These are phyloP conservation scores for Ptychodera flava DNA, from an alignment of 35 echinoderm and acorn worm genomes.

Conservation along the genomic window DNA sequence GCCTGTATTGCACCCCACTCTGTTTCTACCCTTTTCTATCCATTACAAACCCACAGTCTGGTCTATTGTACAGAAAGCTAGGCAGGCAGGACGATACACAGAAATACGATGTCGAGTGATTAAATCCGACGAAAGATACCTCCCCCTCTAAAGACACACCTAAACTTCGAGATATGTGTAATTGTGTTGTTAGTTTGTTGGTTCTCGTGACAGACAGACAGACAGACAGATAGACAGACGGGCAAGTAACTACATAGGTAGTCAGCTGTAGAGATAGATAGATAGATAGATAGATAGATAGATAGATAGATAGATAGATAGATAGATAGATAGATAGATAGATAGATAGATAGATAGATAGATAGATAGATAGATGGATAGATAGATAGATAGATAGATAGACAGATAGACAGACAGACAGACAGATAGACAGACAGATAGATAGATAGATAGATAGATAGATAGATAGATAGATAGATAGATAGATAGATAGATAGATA, in stretches of 20 bases:
- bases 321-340: not conserved
- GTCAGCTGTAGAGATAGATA: not conserved
- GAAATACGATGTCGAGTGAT: too few relatives aligned
- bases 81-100: too few relatives aligned
- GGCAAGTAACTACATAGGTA: not conserved
- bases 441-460: not conserved
- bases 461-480: not conserved
- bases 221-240: not conserved
- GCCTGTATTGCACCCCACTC: too few relatives aligned
- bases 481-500: constrained; percentile 2
- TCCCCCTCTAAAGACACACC: too few relatives aligned
- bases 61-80: too few relatives aligned
- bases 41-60: too few relatives aligned
- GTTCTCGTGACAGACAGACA: not conserved
- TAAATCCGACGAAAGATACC: too few relatives aligned
- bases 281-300: not conserved
- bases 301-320: not conserved
- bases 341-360: not conserved
- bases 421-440: not conserved
- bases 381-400: constrained; percentile 2
- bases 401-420: not conserved
- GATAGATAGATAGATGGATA: not conserved
- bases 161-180: too few relatives aligned
- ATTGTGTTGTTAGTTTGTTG: too few relatives aligned
- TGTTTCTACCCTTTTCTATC: too few relatives aligned